Base-by-base conservation (phyloP, 2,797 vertebrate species). In the Tauraco hartlaubi region DNA sequence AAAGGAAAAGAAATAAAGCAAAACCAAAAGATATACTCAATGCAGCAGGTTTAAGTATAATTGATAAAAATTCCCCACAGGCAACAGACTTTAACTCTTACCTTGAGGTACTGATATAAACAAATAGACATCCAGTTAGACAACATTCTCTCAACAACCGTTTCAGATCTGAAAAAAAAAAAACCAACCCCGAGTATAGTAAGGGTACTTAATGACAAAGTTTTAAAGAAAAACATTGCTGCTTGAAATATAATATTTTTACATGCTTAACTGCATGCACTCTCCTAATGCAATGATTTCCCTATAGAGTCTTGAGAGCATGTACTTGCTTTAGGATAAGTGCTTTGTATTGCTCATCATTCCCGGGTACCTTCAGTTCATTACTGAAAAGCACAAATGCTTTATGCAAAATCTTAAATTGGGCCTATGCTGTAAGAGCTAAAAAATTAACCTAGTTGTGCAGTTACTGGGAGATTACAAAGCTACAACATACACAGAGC, bases 51-150 rank as follows among this genome's bases (percentile, higher is more conserved):
- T 66, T 14, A 81, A 77, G 29, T 56, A 71, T 44, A 85, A 69
- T 11, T 68, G 75, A 77, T 28, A 26, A 77, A 71, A 76, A 84
- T 83, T 10, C 0, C 2, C 11, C 67, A 49, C 8, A 84, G 64
- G 74, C 74, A 89, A 85, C 33, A 89, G 52, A 68, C 56, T 96
- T 91, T 59, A 81, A 26, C 23, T 69, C 94, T 95, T 98, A 99
- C 99, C 99, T 99, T 99, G 80, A 99, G 98, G 94, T 99, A 99
- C 98, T 99, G 99, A 97, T 99, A 99, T 22, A 99, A 98, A 94
- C 99, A 99, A 98, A 99, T 99, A 25, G 99, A 99, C 99, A 99
- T 99, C 99, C 99, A 99, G 90, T 99, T 99, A 94, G 99, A 99
- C 93, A 99, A 98, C 99, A 99, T 99, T 93, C 99, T 98, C 94